Base-by-base conservation (phyloP, 1,140 invertebrate species). In the Saccostrea echinata region DNA sequence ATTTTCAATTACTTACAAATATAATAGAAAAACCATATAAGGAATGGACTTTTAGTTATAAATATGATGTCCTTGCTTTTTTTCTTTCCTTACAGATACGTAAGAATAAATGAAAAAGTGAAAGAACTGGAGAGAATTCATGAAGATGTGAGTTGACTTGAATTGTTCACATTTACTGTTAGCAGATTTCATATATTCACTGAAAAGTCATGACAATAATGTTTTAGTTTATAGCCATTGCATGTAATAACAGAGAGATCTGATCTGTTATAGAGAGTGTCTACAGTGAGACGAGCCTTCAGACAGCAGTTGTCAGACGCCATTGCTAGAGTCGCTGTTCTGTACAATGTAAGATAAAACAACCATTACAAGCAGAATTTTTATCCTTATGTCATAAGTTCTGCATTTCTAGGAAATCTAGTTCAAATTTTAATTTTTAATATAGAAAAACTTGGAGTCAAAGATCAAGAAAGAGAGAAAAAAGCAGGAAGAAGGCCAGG, bases 241-340 rank as follows among this genome's bases (percentile, higher is more conserved):
- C 43, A 4, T 43, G 43, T 43, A 43, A 43, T 43, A 43, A 43
- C 9, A 8, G 43, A 43, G 43, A 43, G 9, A 43, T 80, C 6
- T 18, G 16, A 9, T 82, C 51, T 90, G 86, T 92, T 91, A 81
- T 89, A 94, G 94, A 91, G 94, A 87, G 92, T 94, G 18, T 91
- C 89, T n/a, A 91, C 91, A 4, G 88, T 94, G 11, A 85, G 94
- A 27, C 90, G 93, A 88, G 94, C 94, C 8, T 94, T 92, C 87
- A 85, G 91, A 88, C 93, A 94, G 76, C 94, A 94, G 84, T 85
- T 94, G 33, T 90, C 92, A 51, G 93, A 94, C 90, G 93, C 94
- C 24, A 90, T 94, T 35, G 88, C 92, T 27, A 91, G 92, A 86
- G 87, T 94, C 11, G 90, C 92, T 30, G 90, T 92, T 21, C 80